phyloP scores from a whole-genome alignment of 2,888 invertebrate genomes.

The Chrysina gloriosa region DNA sequence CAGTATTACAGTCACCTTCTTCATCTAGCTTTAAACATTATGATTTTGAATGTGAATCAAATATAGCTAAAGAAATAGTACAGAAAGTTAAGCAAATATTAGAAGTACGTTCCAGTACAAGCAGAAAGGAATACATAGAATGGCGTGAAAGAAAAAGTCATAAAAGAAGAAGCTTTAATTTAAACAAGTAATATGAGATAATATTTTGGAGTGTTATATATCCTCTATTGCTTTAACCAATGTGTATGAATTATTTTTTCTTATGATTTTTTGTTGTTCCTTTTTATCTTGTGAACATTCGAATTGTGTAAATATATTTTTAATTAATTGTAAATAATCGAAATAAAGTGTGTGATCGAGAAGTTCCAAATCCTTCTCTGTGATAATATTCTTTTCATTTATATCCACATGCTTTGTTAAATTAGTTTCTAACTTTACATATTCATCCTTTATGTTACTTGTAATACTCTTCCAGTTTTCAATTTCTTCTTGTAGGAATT shows the following conservation, averaged over 20 bases:
- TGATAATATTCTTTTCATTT: no score
- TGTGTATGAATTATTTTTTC: background rate
- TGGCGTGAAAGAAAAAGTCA: conserved; percentile 78
- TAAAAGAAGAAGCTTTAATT: conserved; percentile 38
- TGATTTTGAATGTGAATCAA: conserved; percentile 86
- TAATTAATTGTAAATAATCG: conserved; percentile 12
- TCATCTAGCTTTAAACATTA: conserved; percentile 82
- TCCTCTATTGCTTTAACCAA: background rate
- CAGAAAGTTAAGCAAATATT: conserved; percentile 89
- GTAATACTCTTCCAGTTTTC: conserved; percentile 10
- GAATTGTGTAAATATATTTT: conserved; percentile 8
- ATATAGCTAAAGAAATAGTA: conserved; percentile 83
- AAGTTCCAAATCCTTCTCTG: conserved; percentile 18
- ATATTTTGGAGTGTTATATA: conserved; percentile 5
- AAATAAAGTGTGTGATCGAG: conserved; percentile 23
- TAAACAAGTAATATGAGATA: conserved; percentile 36
- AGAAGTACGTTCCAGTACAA: conserved; percentile 82
- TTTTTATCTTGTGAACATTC: conserved; percentile 6
- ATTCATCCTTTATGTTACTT: background rate
- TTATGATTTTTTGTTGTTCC: background rate
- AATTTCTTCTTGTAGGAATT: conserved; percentile 3
- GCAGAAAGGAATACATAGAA: conserved; percentile 84
- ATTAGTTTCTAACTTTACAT: background rate
- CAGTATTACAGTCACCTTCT: conserved; percentile 56
- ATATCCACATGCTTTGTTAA: no score